Base-by-base conservation (phyloP, 1,140 invertebrate genomes). In the Drosophila dunni region DNA sequence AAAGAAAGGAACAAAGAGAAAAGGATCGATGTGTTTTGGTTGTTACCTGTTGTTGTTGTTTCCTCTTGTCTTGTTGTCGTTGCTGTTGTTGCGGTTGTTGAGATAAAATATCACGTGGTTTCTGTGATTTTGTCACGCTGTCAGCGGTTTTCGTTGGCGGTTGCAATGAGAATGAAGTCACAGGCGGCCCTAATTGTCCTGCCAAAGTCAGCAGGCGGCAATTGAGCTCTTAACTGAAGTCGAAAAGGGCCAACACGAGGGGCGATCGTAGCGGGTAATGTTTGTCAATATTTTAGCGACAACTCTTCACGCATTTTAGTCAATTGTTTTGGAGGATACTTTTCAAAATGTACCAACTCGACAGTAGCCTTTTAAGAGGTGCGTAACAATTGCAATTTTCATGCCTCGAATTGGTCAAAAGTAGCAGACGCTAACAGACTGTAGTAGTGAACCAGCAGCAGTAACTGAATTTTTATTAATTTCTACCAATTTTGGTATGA, bases 71-170 rank as follows among this genome's bases (percentile, higher is more conserved):
- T n/a, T 20, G n/a, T 60, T 33, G 42, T 60, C 44, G 42, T 34
- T 33, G 33, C 62, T 61, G 17, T 69, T 72, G 67, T 81, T 89
- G 89, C 89, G 89, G 89, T 91, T 80, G 84, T 91, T 89, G 75
- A 86, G 70, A 83, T 91, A 90, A 91, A 91, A 89, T 91, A 77
- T 91, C 90, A 91, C 90, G 90, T 91, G 90, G 90, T 91, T 69
- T 79, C 48, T 81, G 67, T 78, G 85, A 81, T 91, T 91, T 91
- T 91, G 90, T 91, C 84, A 91, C 90, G 90, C 90, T 88, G 90
- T 91, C 81, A 91, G 82, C 86, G 83, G 83, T 91, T 88, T 76
- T 71, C 57, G 74, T 77, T 75, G 72, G 66, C 71, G 63, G 66
- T 73, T 60, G 57, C 53, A 69, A 40, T 53, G 33, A 71, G 63